Conservation (phyloP, 2,113 vertebrate genomes). For the Octodon degus region DNA sequence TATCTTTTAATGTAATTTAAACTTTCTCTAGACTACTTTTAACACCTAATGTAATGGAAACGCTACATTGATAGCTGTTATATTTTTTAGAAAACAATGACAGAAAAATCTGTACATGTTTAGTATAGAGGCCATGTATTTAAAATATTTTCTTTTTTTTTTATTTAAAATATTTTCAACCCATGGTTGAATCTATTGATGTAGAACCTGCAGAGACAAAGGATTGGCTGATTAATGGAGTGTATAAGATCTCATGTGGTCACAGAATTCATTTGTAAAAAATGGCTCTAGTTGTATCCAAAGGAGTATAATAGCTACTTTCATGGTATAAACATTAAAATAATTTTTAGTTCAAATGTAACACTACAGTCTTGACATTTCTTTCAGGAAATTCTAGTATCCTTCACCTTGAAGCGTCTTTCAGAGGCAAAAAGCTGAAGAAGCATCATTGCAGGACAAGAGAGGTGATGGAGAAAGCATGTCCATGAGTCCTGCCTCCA, state of each 20-base stretch:
- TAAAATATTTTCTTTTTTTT: background rate
- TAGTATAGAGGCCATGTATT: background rate
- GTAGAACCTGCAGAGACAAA: background rate
- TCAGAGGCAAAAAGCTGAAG: background rate
- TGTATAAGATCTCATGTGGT: background rate
- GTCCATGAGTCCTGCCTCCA: background rate
- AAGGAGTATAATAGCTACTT: constrained; percentile 11
- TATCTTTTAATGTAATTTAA: background rate
- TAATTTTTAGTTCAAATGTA: constrained; percentile 15
- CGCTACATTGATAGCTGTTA: background rate
- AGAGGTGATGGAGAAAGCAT: background rate
- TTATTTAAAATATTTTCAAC: background rate
- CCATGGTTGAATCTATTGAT: background rate
- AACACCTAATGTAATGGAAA: background rate
- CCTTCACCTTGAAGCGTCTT: background rate
- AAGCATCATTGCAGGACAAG: background rate
- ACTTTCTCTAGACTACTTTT: background rate
- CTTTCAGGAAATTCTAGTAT: background rate
- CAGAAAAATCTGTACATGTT: background rate
- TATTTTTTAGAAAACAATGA: background rate
- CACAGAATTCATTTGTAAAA: background rate
- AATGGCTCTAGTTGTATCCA: background rate
- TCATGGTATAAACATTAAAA: background rate
- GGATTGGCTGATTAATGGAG: background rate
- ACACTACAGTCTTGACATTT: background rate